Conservation (phyloP, 2,113 vertebrate species). For the Isichthys henryi region DNA sequence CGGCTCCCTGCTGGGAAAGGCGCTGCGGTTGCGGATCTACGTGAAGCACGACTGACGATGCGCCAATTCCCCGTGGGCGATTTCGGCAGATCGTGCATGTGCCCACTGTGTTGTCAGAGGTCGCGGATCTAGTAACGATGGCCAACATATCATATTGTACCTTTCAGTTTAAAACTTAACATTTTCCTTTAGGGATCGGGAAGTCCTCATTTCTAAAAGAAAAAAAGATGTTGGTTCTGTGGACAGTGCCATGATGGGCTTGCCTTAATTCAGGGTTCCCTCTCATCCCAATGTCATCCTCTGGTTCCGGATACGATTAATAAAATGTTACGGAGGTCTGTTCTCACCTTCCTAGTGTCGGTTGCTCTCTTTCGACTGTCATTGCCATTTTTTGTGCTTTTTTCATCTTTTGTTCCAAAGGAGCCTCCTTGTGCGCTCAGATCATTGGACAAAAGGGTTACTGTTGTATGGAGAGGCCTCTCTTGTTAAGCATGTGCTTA, state of each 20-base stretch:
- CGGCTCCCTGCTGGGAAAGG: not conserved
- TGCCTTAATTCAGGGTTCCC: not conserved
- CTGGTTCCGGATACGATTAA: not conserved
- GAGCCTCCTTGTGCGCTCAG: not conserved
- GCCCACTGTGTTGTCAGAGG: not conserved
- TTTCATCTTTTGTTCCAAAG: slow-evolving; percentile 2
- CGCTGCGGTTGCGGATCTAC: not conserved
- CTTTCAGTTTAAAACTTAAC: not conserved
- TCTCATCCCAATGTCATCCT: not conserved
- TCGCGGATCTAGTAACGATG: not conserved
- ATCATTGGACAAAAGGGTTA: not conserved
- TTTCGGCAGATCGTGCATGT: not conserved
- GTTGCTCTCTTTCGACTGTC: not conserved
- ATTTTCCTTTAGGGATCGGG: not conserved
- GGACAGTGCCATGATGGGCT: not conserved
- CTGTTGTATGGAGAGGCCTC: slow-evolving; percentile 2
- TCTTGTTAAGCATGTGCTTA: not conserved
- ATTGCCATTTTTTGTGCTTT: not conserved
- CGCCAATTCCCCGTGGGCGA: not conserved
- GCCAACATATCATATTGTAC: not conserved
- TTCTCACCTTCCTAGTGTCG: not conserved
- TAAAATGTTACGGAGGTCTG: not conserved
- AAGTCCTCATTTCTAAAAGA: not conserved
- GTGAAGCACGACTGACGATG: not conserved
- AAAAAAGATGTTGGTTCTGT: not conserved